Evolutionary conservation across 1,140 invertebrate species (phyloP), one percentile per base, ranked within the genome.

Genomic region (Drosophila repletoides): DNA sequence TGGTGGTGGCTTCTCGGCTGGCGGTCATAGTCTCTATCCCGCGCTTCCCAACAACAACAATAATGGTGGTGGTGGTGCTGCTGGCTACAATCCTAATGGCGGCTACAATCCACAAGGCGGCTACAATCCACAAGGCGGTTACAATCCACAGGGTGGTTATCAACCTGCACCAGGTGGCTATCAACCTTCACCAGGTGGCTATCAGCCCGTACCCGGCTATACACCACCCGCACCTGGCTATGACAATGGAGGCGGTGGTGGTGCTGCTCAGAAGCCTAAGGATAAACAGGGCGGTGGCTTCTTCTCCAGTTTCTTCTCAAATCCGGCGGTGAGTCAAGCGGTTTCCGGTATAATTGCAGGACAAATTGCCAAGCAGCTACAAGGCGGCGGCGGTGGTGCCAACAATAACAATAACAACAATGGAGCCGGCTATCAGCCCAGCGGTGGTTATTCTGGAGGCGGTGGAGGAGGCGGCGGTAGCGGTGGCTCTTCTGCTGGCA

Each of bases 281-380:
- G 88, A 89, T 36, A 89, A 89, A 36, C 73, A 89, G 56, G 88
- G 88, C 56, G 88, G 83, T 41, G 84, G 88, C 46, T 89, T 90
- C 72, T 88, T 90, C 58, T 89, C 88, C 26, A 88, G 72, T 40
- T 88, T 90, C 59, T 88, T 90, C 58, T 88, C 84, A 15, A 90
- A 86, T 66, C 88, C 88, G 58, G 81, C 81, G 48, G 88, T 90
- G 43, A 88, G 72, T 76, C 86, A 89, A 74, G 88, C 88, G 45
- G 84, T 90, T 5, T 75, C 77, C 29, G 88, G 88, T 64, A 88
- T 90, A 36, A 88, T 90, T 88, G 84, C 88, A 55, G 88, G 86
- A 34, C 88, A 90, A 61, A 89, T 90, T 24, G 66, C 84, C 43
- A 90, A 90, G 33, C 72, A 83, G 45, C 61, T 90, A 17, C 74